These are phyloP conservation scores for Rana temporaria DNA, from an alignment of 2,113 vertebrate genomes.

Conservation along the genomic window DNA sequence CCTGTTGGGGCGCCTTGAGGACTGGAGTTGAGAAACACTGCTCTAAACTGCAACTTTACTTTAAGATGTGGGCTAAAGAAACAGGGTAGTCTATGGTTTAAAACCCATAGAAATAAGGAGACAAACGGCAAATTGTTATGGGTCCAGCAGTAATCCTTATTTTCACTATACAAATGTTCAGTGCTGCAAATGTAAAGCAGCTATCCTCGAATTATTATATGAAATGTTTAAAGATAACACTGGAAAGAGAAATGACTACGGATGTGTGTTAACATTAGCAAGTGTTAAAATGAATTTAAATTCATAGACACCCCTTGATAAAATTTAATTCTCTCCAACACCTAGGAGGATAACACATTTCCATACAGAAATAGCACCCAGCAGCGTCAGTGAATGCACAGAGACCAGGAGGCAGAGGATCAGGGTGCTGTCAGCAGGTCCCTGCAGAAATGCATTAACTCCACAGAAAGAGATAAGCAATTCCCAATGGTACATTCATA, in stretches of 20 bases:
- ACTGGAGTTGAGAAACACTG: too few relatives aligned
- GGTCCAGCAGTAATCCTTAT: background rate
- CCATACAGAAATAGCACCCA: constrained; percentile 58
- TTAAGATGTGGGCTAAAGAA: too few relatives aligned
- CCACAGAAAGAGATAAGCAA: constrained; percentile 76
- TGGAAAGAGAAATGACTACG: background rate
- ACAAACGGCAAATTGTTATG: background rate
- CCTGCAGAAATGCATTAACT: constrained; percentile 81
- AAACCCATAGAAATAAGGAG: too few relatives aligned
- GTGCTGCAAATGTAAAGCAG: background rate
- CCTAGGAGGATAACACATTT: constrained; percentile 64
- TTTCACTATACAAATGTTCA: background rate
- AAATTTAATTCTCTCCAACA: constrained; percentile 66
- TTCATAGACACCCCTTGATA: background rate
- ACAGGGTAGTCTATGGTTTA: too few relatives aligned
- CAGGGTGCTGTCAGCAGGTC: constrained; percentile 82
- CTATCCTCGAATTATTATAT: background rate
- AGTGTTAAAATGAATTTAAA: background rate
- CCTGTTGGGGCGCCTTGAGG: too few relatives aligned
- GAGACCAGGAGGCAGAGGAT: constrained; percentile 71
- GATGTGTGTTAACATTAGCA: background rate
- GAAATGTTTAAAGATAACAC: background rate
- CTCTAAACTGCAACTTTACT: too few relatives aligned
- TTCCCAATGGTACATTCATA: constrained; percentile 77
- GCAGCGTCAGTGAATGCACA: constrained; percentile 68